Evolutionary conservation across 2,888 invertebrate species (phyloP), one percentile per base, ranked within the genome.

Genomic region (Spisula solida): DNA sequence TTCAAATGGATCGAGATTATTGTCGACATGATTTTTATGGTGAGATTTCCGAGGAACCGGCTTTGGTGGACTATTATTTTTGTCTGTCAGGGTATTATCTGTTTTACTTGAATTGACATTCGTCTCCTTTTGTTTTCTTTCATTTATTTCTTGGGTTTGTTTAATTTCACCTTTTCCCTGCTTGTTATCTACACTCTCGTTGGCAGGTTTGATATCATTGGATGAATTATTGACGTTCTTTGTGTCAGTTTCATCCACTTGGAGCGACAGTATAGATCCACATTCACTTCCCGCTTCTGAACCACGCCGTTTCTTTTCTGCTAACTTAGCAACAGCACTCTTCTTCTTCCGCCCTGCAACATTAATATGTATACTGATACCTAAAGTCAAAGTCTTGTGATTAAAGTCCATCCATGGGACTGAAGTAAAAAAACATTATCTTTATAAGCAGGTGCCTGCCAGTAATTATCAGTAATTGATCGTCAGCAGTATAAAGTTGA

Each of bases 301-400:
- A 20, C 90, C 88, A 10, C 90, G 89, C 85, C 93, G 88, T 85
- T 94, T 95, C 79, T 92, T 94, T 83, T 94, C 95, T 18, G 93
- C 94, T 31, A 95, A 90, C 88, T 95, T 95, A 29, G 94, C 93
- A n/a, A 94, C 88, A n/a, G 94, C 93, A 90, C 94, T 94, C 87
- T 95, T 95, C 90, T 95, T 95, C 80, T 92, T 91, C 55, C 90
- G 89, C 16, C 93, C 93, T 90, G 60, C 16, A 87, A 90, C 4
- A 78, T 16, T 14, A 47, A 80, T 14, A 4, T 34, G 8, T 1
- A 79, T 47, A 41, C 8, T 5, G 41, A 41, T 41, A 41, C 4
- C 8, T 41, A 41, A 41, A 41, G 8, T 5, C 16, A 75, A 25
- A 31, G 6, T 56, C 10, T 2, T 12, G 14, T 56, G 10, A 41